Percentiles rank a stretch among this genome's conserved stretches.
phyloP scores from a whole-genome alignment of 2,888 invertebrate genomes.

The Pristionchus exspectatus region DNA sequence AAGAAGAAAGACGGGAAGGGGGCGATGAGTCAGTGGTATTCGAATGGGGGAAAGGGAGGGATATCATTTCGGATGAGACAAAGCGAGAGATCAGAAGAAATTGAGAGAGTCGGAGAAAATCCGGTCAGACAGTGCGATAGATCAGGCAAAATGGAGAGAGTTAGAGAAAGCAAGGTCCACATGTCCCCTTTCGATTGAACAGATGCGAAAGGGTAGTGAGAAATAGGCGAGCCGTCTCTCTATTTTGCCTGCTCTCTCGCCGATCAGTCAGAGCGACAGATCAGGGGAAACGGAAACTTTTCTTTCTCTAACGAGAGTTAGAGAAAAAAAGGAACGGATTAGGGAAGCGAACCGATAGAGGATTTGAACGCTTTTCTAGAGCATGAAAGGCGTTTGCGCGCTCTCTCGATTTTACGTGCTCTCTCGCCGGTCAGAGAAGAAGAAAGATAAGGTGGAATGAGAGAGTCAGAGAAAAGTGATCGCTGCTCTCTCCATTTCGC shows the following conservation, averaged over 20 bases:
- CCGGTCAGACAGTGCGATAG: not conserved
- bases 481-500: too few relatives aligned
- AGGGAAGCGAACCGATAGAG: not conserved
- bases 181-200: conserved; percentile 34
- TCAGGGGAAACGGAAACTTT: not conserved
- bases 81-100: not conserved
- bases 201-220: conserved; percentile 44
- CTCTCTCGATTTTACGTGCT: not conserved
- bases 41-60: not conserved
- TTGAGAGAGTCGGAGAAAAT: not conserved
- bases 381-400: not conserved
- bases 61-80: not conserved
- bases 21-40: not conserved
- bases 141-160: not conserved
- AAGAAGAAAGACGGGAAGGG: not conserved
- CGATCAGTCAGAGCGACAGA: not conserved
- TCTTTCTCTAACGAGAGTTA: too few relatives aligned
- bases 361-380: conserved; percentile 2
- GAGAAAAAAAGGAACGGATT: conserved; percentile 5
- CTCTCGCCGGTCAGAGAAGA: not conserved
- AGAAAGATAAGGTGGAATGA: not conserved
- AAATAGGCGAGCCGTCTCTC: not conserved
- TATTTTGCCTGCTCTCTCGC: not conserved
- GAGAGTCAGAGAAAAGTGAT: not conserved
- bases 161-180: not conserved